phyloP scores from a whole-genome alignment of 2,888 invertebrate species.

The Boloria selene region DNA sequence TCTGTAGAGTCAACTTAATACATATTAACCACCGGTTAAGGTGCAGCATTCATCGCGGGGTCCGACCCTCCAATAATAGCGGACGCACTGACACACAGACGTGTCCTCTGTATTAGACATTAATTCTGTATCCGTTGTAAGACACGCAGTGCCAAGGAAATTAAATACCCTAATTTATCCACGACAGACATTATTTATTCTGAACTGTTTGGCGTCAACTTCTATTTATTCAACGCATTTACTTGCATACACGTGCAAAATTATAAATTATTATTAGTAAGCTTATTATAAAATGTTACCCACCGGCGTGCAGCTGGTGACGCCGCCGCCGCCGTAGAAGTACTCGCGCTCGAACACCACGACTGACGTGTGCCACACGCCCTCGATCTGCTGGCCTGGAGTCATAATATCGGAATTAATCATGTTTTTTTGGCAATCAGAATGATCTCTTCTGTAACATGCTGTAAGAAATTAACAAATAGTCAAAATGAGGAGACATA shows the following conservation, averaged over 20 bases:
- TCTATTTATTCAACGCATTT: background rate
- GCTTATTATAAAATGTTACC: slow-evolving; percentile 61
- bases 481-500: too few species aligned
- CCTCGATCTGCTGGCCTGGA: slow-evolving; percentile 91
- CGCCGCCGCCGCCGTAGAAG: slow-evolving; percentile 92
- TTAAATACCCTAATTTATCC: background rate
- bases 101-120: slow-evolving; percentile 8
- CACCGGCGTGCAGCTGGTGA: slow-evolving; percentile 91
- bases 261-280: background rate
- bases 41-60: background rate
- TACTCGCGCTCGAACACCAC: slow-evolving; percentile 93
- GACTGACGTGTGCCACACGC: slow-evolving; percentile 97
- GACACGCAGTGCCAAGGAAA: background rate
- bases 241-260: background rate
- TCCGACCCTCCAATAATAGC: slow-evolving; percentile 4
- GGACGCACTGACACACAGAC: background rate
- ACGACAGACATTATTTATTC: slow-evolving; percentile 3
- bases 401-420: slow-evolving; percentile 18
- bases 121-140: background rate
- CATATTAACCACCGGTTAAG: background rate
- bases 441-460: background rate
- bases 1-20: background rate
- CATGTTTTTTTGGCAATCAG: background rate
- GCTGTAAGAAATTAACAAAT: too few species aligned
- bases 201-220: slow-evolving; percentile 2